Evolutionary conservation across 2,888 invertebrate species (phyloP).

Genomic region (Drosophila greeni): DNA sequence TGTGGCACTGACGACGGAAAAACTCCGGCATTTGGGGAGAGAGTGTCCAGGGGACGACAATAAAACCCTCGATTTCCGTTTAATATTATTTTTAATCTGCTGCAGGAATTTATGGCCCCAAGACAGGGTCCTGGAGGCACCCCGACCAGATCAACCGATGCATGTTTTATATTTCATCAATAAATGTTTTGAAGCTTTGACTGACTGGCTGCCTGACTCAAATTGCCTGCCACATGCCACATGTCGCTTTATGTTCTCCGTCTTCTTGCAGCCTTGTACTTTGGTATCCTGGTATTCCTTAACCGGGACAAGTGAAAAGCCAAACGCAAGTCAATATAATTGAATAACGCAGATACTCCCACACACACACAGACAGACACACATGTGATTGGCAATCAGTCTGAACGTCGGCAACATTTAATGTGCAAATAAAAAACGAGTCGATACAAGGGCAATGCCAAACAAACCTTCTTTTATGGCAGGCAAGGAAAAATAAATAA

Average conservation of each 20-base stretch:
- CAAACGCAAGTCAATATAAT: conserved; percentile 71
- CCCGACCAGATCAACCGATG: conserved; percentile 34
- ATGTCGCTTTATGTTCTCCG: conserved; percentile 15
- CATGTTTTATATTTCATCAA: conserved; percentile 67
- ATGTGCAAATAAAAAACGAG: conserved; percentile 69
- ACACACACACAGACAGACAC: conserved; percentile 14
- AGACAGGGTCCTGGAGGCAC: conserved; percentile 16
- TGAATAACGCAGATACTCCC: conserved; percentile 54
- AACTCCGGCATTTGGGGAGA: conserved; percentile 8
- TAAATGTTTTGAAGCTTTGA: conserved; percentile 55
- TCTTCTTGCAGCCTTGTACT: conserved; percentile 5
- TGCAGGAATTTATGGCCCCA: conserved; percentile 58
- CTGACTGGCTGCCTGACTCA: conserved; percentile 13
- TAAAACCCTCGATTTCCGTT: conserved; percentile 69
- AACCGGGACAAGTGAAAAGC: conserved; percentile 59
- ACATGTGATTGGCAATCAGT: conserved; percentile 59
- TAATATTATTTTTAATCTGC: conserved; percentile 70
- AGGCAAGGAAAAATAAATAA: conserved; percentile 53
- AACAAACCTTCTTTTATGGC: conserved; percentile 69
- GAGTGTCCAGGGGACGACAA: conserved; percentile 39
- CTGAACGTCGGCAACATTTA: conserved; percentile 66
- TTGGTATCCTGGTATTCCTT: conserved; percentile 50
- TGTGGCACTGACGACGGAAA: conserved; percentile 19
- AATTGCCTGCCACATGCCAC: conserved; percentile 49
- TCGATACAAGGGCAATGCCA: conserved; percentile 65